A percentile compares a stretch with the other conserved stretches of the same genome.
Evolutionary conservation across 2,888 invertebrate species (phyloP).

Genomic region (Lissonota sp.): DNA sequence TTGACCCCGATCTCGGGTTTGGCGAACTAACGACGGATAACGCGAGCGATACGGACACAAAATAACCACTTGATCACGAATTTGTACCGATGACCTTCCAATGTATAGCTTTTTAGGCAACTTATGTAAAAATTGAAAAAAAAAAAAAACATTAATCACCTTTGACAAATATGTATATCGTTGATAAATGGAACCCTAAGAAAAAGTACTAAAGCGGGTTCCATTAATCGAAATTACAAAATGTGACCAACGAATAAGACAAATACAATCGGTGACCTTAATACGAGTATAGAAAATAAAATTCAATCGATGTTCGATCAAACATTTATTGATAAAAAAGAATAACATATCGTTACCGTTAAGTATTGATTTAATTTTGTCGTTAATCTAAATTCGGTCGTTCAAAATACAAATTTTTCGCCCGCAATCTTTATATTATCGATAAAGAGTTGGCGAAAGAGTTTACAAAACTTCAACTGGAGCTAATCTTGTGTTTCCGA

Average conservation of each 20-base stretch:
- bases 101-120: conserved; percentile 11
- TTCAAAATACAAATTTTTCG: not conserved
- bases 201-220: conserved; percentile 35
- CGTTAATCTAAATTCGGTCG: not conserved
- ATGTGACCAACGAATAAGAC: conserved; percentile 39
- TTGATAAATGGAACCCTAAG: not conserved
- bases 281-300: conserved; percentile 9
- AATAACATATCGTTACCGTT: conserved; percentile 58
- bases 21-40: conserved; percentile 61
- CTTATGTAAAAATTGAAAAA: not conserved
- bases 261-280: conserved; percentile 32
- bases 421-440: too few species aligned
- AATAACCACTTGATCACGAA: conserved; percentile 27
- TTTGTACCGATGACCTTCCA: not conserved
- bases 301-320: conserved; percentile 39
- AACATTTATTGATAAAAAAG: conserved; percentile 39
- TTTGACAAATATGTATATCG: too few species aligned
- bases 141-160: not conserved
- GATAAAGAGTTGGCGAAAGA: too few species aligned
- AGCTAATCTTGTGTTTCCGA: too few species aligned
- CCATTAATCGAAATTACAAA: conserved; percentile 46
- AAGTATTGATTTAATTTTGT: conserved; percentile 46
- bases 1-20: conserved; percentile 59
- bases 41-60: conserved; percentile 59
- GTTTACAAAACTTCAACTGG: too few species aligned